Evolutionary conservation across 2,113 vertebrate species (phyloP), one percentile per base, ranked within the genome.

Genomic region (Prionailurus bengalensis): DNA sequence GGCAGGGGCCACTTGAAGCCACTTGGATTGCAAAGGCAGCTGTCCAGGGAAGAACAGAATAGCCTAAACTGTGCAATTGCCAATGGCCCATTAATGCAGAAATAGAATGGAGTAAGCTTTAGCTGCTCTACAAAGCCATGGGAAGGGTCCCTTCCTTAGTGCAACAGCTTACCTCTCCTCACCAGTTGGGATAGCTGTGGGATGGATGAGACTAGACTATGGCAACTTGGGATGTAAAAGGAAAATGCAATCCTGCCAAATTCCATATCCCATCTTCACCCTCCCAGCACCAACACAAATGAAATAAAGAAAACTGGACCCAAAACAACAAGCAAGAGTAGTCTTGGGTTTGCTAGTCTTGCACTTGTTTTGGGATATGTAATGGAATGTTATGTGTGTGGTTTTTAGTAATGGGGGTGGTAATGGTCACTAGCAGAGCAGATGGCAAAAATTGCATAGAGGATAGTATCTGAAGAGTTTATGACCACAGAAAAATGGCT

Each of bases 261-360:
- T 87, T 91, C 97, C 97, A 91, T 5, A 0, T 10, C 83, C 97
- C 94, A 94, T 95, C 91, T 84, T 98, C 42, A 79, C 97, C 98
- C 98, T 98, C 98, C 98, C 98, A 74, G 97, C 97, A 12, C 91
- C 97, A 98, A 97, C 95, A 98, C 88, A 96, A 96, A 96, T 6
- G 33, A 98, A 95, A 95, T 79, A 87, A 96, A 86, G 93, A 83
- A 91, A 97, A 97, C 33, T 23, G 58, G 92, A 73, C 97, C 45
- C 98, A 98, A 97, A 98, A 98, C 97, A 96, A 98, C 95, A 98
- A 89, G 98, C 99, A 99, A 98, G 98, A 98, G 65, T 31, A 97
- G 98, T 45, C 36, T 70, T 80, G 92, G 55, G 51, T 6, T 0
- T 39, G 92, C 98, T 91, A 81, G 68, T 92, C 98, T 98, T 98